Percentiles rank a stretch among this genome's conserved stretches.
phyloP scores from a whole-genome alignment of 2,888 invertebrate species.

The Alviniconcha strummeri region DNA sequence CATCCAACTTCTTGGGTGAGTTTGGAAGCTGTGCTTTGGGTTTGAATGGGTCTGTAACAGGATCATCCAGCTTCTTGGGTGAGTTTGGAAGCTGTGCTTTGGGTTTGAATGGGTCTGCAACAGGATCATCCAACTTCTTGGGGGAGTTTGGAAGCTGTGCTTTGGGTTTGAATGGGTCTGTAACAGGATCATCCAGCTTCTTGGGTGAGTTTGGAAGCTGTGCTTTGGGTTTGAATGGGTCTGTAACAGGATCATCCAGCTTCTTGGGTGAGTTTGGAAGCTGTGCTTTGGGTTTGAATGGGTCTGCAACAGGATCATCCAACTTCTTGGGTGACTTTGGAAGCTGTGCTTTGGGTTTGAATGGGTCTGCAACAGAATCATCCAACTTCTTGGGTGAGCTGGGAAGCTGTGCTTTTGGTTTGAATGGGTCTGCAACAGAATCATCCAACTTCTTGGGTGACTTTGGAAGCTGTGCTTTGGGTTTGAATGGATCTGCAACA shows the following conservation, averaged over 20 bases:
- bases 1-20: conserved; percentile 33
- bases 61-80: conserved; percentile 10
- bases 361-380: conserved; percentile 25
- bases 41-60: conserved; percentile 51
- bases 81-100: conserved; percentile 37
- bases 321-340: conserved; percentile 34
- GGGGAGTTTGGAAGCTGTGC: conserved; percentile 37
- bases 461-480: conserved; percentile 19
- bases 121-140: not conserved
- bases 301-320: not conserved
- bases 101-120: not conserved
- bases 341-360: conserved; percentile 26
- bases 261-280: no score
- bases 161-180: conserved; percentile 19
- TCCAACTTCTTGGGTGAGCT: conserved; percentile 29
- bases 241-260: not conserved
- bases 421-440: conserved; percentile 35
- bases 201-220: conserved; percentile 19
- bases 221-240: conserved; percentile 7
- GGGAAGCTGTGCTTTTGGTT: conserved; percentile 29
- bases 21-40: conserved; percentile 32
- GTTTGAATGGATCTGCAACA: conserved; percentile 7
- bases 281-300: no score
- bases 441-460: conserved; percentile 15
- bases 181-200: not conserved